Percentiles rank a stretch among this genome's conserved stretches.
Conservation (phyloP, 2,888 invertebrate species). For the Linyphia triangularis region DNA sequence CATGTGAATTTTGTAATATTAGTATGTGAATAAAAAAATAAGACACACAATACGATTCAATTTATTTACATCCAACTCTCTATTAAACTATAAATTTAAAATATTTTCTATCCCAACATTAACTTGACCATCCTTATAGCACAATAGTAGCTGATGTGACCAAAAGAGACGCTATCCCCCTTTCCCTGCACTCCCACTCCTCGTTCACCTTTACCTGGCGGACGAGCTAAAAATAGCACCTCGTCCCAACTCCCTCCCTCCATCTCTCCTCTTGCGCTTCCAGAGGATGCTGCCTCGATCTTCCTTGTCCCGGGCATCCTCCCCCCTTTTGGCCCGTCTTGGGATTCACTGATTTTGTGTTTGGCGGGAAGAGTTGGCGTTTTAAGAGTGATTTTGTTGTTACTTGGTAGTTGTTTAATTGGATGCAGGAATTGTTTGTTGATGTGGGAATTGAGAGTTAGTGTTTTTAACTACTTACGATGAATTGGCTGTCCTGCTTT, state of each 20-base stretch:
- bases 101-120: too few species aligned
- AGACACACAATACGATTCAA: too few species aligned
- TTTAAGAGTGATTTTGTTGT: background rate
- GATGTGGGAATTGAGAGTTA: background rate
- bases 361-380: background rate
- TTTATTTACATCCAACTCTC: too few species aligned
- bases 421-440: background rate
- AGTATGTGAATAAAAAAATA: too few species aligned
- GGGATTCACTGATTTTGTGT: too few species aligned
- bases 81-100: too few species aligned
- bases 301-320: constrained; percentile 38
- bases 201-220: constrained; percentile 71
- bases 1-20: too few species aligned
- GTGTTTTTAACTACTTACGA: background rate
- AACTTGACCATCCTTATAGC: background rate
- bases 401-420: too few species aligned
- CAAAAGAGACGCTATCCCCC: background rate
- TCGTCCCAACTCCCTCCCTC: background rate
- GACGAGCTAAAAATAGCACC: constrained; percentile 72
- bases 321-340: background rate
- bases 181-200: constrained; percentile 18
- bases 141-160: background rate
- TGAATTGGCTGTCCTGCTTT: background rate
- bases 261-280: constrained; percentile 5
- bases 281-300: constrained; percentile 18